Evolutionary conservation across 2,113 vertebrate species (phyloP).

Genomic region (Manacus vitellinus): DNA sequence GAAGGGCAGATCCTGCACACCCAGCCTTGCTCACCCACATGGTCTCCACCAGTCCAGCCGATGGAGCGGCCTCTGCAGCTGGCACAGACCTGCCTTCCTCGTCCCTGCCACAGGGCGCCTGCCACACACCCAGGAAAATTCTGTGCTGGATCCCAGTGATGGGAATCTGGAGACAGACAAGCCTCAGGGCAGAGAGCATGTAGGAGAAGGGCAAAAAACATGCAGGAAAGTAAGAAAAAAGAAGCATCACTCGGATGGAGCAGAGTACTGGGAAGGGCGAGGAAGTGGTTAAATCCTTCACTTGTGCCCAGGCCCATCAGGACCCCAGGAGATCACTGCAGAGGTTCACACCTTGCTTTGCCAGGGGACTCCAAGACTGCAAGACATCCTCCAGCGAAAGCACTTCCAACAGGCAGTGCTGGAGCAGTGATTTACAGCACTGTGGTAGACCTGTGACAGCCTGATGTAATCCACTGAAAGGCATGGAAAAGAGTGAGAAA

Average conservation of each 20-base stretch:
- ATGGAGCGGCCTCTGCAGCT: background rate
- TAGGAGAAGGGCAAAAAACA: background rate
- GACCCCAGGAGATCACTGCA: background rate
- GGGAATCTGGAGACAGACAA: background rate
- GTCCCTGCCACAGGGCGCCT: background rate
- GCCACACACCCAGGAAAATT: background rate
- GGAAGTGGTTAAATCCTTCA: background rate
- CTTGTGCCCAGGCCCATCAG: background rate
- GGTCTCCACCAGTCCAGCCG: background rate
- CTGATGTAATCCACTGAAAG: background rate
- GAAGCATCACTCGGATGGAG: background rate
- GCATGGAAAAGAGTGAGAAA: background rate
- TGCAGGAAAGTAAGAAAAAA: background rate
- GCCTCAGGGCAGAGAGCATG: background rate
- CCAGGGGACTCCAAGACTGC: background rate
- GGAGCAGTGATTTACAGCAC: background rate
- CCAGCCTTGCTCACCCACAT: background rate
- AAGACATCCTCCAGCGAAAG: background rate
- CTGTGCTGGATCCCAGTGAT: background rate
- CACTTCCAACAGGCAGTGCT: accelerated
- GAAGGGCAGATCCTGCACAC: conserved; percentile 21
- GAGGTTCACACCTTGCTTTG: background rate
- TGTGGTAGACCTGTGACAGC: background rate
- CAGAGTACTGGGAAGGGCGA: background rate
- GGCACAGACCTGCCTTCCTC: background rate